Evolutionary conservation across 1,140 invertebrate species (phyloP), one percentile per base, ranked within the genome.

Genomic region (Aphis craccivora): DNA sequence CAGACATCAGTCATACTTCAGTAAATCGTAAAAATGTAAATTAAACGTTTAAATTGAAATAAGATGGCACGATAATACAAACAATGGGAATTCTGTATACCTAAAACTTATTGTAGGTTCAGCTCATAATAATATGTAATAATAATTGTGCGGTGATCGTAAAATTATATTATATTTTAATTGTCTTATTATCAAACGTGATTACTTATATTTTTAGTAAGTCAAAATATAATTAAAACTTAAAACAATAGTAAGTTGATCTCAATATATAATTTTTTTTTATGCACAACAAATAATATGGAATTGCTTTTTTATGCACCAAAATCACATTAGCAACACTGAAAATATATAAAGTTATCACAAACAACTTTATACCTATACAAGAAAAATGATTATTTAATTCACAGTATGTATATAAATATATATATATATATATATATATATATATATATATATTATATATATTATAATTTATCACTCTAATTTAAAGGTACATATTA

Each of bases 11-110:
- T 76, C 60, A 76, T 76, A 76, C 60, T 76, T 76, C 60, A 43
- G 22, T 84, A 40, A 84, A 84, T 40, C 83, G 83, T 84, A 40
- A 84, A 84, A 43, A 84, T 25, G 83, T 84, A 84, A 84, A 84
- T 84, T 23, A 43, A 25, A 84, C 8, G 37, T 84, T 84, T 84
- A 84, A 43, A 84, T 83, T 84, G 83, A 23, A 83, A 84, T 84
- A 40, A 40, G 40, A 84, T 0, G 37, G 9, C 22, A 84, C 81
- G 81, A 37, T 51, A 51, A 84, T 40, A 43, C 1, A 11, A 84
- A 84, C 40, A 40, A 40, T 84, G 23, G 23, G 8, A 2, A 37
- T 84, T 23, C 25, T 11, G 81, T 11, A 76, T 84, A 25, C 37
- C 23, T 76, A 18, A 30, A 40, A 84, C 83, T 43, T 84, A 51